These are phyloP conservation scores for Eudyptes chrysolophus DNA, from an alignment of 2,113 vertebrate species.

Conservation along the genomic window DNA sequence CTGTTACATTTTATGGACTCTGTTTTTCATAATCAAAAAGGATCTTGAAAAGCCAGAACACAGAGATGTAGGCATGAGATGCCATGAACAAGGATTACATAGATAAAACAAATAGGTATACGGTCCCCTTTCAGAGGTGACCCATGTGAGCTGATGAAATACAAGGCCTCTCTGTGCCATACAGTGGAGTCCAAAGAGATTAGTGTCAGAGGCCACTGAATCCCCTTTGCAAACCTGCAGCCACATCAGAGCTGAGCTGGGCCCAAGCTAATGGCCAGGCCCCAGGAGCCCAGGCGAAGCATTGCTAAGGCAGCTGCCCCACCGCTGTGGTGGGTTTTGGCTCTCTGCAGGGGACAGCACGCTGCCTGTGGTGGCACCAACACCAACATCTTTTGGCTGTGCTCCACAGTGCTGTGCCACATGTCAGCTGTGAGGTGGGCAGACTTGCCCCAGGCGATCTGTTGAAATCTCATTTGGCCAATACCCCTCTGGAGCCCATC, in stretches of 20 bases:
- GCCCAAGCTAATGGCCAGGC: background rate
- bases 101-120: background rate
- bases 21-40: background rate
- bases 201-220: background rate
- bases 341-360: background rate
- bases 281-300: rapidly evolving
- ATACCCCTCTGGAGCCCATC: background rate
- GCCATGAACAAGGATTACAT: background rate
- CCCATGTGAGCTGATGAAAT: background rate
- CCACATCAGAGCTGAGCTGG: background rate
- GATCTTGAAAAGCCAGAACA: background rate
- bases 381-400: background rate
- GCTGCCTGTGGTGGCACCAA: rapidly evolving
- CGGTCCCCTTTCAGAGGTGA: background rate
- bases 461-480: background rate
- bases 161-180: background rate
- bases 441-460: background rate
- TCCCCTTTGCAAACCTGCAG: background rate
- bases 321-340: rapidly evolving
- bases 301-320: background rate
- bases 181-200: background rate
- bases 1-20: background rate
- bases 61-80: background rate
- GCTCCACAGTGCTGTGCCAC: background rate
- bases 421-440: rapidly evolving